phyloP scores from a whole-genome alignment of 2,113 vertebrate species.

The Dasypus novemcinctus region DNA sequence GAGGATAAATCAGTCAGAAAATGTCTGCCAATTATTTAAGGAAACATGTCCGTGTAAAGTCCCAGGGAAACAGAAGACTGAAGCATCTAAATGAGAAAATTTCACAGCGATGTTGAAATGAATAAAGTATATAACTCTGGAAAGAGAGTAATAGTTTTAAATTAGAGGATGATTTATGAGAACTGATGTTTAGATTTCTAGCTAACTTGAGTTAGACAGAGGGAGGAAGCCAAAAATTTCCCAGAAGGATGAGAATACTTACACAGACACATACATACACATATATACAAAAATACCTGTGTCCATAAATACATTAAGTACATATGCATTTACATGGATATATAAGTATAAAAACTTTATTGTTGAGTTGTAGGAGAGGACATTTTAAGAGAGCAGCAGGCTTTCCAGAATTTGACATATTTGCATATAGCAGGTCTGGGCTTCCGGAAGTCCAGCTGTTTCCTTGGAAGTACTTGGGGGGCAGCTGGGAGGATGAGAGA shows the following conservation, averaged over 20 bases:
- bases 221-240: not conserved
- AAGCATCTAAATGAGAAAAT: not conserved
- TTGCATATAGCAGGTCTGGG: not conserved
- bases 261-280: not conserved
- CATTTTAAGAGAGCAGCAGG: not conserved
- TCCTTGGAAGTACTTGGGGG: not conserved
- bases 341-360: accelerated
- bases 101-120: not conserved
- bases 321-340: no score
- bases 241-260: no score
- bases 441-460: not conserved
- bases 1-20: not conserved
- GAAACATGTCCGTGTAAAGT: not conserved
- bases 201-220: not conserved
- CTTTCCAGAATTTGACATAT: not conserved
- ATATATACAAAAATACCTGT: not conserved
- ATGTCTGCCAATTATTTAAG: not conserved
- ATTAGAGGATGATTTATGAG: not conserved
- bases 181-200: not conserved
- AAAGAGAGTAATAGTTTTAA: not conserved
- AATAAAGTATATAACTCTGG: not conserved
- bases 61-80: not conserved
- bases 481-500: not conserved
- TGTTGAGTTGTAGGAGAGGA: not conserved
- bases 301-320: not conserved